A percentile compares a stretch with the other conserved stretches of the same genome.
These are phyloP conservation scores for Catharus ustulatus DNA, from an alignment of 2,797 vertebrate genomes.

Conservation along the genomic window DNA sequence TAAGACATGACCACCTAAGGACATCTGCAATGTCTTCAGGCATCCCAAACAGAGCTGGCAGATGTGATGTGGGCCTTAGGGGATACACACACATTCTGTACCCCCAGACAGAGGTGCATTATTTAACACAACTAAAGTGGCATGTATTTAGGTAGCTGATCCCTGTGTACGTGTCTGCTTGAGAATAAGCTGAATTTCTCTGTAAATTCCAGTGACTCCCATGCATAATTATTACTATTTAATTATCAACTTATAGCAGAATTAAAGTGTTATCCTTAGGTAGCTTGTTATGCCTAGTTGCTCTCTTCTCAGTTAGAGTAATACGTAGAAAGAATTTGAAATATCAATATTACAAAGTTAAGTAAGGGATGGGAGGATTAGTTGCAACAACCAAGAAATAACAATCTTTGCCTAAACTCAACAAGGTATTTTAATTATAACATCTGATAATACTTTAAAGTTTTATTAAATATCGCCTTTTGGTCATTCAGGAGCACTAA, in stretches of 20 bases:
- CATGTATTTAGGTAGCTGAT: background rate
- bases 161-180: background rate
- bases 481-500: background rate
- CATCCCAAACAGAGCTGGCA: background rate
- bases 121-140: background rate
- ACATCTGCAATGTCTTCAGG: background rate
- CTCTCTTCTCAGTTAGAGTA: background rate
- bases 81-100: background rate
- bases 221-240: background rate
- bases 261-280: background rate
- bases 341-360: background rate
- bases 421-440: background rate
- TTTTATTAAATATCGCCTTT: background rate
- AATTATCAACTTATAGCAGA: background rate
- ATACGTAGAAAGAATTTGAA: background rate
- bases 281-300: background rate
- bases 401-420: background rate
- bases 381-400: background rate
- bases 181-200: background rate
- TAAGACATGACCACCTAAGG: background rate
- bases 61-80: background rate
- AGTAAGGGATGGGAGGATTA: background rate
- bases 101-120: background rate
- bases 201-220: background rate
- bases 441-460: background rate